phyloP scores from a whole-genome alignment of 2,888 invertebrate genomes.

The Tineola bisselliella region DNA sequence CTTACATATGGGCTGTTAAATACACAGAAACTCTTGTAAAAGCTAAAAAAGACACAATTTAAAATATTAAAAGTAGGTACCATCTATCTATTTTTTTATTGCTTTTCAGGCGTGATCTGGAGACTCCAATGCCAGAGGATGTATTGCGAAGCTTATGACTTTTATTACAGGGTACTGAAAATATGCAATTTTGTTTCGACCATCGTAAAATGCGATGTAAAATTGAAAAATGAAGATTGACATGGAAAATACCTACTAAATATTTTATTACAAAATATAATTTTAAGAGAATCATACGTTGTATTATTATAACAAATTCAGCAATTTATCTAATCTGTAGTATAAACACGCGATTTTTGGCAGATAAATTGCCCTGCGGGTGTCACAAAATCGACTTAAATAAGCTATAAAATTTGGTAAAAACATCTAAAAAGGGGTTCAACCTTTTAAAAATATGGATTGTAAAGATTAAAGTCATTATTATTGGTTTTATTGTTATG shows the following conservation, averaged over 20 bases:
- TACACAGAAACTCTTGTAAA: too few species aligned
- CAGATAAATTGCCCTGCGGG: too few species aligned
- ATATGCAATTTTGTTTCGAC: not conserved
- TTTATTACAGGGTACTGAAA: not conserved
- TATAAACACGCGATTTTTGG: too few species aligned
- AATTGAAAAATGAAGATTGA: not conserved
- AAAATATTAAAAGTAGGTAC: too few species aligned
- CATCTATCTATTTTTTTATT: too few species aligned
- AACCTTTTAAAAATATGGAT: not conserved
- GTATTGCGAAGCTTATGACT: not conserved
- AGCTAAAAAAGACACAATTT: too few species aligned
- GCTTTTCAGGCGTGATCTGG: too few species aligned
- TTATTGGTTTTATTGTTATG: slow-evolving; percentile 42
- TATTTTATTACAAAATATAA: not conserved
- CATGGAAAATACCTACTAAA: not conserved
- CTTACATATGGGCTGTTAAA: too few species aligned
- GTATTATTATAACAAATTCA: too few species aligned
- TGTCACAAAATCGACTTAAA: not conserved
- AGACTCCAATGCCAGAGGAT: not conserved
- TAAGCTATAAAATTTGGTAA: not conserved
- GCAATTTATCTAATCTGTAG: too few species aligned
- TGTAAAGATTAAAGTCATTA: slow-evolving; percentile 26
- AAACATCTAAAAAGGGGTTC: not conserved
- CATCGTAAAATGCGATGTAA: not conserved
- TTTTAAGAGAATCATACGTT: too few species aligned